Evolutionary conservation across 2,113 vertebrate species (phyloP), one percentile per base, ranked within the genome.

Genomic region (Zosterops hypoxanthus): DNA sequence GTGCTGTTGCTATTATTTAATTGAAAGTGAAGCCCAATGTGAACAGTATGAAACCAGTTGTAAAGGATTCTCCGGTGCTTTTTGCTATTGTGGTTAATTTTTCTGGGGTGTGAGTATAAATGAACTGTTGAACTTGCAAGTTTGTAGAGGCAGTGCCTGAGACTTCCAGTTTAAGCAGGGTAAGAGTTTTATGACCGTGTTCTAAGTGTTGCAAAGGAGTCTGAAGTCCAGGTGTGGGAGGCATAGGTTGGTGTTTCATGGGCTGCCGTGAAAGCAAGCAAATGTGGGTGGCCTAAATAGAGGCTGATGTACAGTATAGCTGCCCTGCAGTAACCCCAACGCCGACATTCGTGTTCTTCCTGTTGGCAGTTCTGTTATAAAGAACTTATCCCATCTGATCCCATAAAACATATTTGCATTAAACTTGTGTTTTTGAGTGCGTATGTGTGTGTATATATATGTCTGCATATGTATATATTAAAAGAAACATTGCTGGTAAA

Each of bases 361-460:
- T 91, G 36, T 71, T 93, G 88, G 78, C 79, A 92, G 0, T 83
- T 79, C 50, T 81, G 2, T 61, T 94, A 88, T 83, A 88, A 96
- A 88, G 69, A 91, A 33, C n/a, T 82, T 77, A 73, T 8, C 41
- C 69, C 41, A 65, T 75, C 47, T 93, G 73, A 96, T 46, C 68
- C 57, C 68, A 14, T 88, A 61, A 86, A 94, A 53, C 20, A 4
- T 72, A 76, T 36, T 95, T 90, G 78, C 10, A 12, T 93, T 76
- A 66, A 82, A 41, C 39, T 77, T 66, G 36, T 66, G 44, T 44
- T 90, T 88, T 63, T 78, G 64, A 26, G 28, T 72, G 47, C 20
- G 2, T 0, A 0, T 12, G 28, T 10, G 2, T 42, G 9, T 49
- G 1, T 34, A 6, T 64, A 0, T 73, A 0, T 63, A 3, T 57